Conservation (phyloP, 2,888 invertebrate species). For the Eilema caniola region DNA sequence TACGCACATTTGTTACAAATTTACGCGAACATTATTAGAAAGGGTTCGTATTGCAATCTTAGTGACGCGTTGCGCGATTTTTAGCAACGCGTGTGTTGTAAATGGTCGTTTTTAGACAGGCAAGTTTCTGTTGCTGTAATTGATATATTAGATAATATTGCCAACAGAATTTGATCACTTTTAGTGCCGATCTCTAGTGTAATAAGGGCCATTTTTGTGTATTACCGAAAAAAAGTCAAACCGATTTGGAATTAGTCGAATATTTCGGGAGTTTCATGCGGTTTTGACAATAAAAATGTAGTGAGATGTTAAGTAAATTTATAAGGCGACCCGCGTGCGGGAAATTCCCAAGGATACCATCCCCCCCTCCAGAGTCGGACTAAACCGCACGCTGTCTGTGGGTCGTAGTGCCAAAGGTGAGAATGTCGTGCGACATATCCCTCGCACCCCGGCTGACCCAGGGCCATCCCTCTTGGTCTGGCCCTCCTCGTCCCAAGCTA, state of each 20-base stretch:
- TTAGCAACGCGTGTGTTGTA: slow-evolving; percentile 1
- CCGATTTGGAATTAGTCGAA: neutral
- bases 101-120: slow-evolving; percentile 4
- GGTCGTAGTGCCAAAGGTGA: too few species aligned
- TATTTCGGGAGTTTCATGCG: neutral
- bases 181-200: slow-evolving; percentile 6
- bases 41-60: neutral
- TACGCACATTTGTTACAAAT: slow-evolving; percentile 1
- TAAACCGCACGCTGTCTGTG: too few species aligned
- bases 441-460: too few species aligned
- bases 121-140: slow-evolving; percentile 21
- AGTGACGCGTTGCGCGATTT: slow-evolving; percentile 5
- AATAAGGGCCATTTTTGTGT: neutral
- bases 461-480: too few species aligned
- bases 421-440: too few species aligned
- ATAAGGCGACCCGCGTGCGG: neutral
- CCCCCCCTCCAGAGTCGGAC: too few species aligned
- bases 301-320: neutral
- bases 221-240: neutral
- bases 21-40: slow-evolving; percentile 2
- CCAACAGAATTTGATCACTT: slow-evolving; percentile 9
- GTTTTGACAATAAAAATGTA: neutral
- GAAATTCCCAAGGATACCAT: too few species aligned
- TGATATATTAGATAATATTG: slow-evolving; percentile 21
- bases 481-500: too few species aligned